Evolutionary conservation across 2,888 invertebrate species (phyloP), one percentile per base, ranked within the genome.

Genomic region (Cantharis rufa): DNA sequence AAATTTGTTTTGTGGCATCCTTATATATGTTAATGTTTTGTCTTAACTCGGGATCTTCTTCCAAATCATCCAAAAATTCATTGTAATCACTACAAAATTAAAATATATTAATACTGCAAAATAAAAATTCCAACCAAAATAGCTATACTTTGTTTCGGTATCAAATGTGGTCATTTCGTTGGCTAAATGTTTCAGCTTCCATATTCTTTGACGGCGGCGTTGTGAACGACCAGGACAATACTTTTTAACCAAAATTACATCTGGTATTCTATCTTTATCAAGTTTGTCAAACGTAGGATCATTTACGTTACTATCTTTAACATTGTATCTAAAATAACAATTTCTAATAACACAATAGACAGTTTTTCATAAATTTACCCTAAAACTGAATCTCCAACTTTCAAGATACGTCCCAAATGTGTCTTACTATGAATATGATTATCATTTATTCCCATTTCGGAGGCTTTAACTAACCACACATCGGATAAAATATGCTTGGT

Each of bases 51-150:
- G 94, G 93, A 88, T 99, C 98, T 88, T 99, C 99, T 88, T 99
- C 99, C 80, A 99, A 89, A 86, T 99, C 99, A 83, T 99, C 97
- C 88, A 99, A 90, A 90, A 99, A 99, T 82, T 98, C 98, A 83
- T 94, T 93, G 89, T 96, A 98, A 84, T 98, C 98, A 83, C 96
- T 96, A 88, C 24, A 89, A 87, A 32, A 9, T 48, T 48, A 48
- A n/a, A 48, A 48, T 7, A 48, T 62, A 62, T 66, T 69, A 78
- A 68, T 27, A 66, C 62, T 64, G 16, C 62, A 74, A 11, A 11
- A 68, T 75, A 2, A 72, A 27, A 18, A 9, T 18, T 79, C 7
- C 5, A 71, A 16, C 2, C n/a, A 28, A 15, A 76, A 18, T 71
- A 16, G n/a, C 3, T n/a, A 63, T 21, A 92, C 92, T 91, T 90